phyloP scores from a whole-genome alignment of 2,888 invertebrate species.

The Leptinotarsa juncta region DNA sequence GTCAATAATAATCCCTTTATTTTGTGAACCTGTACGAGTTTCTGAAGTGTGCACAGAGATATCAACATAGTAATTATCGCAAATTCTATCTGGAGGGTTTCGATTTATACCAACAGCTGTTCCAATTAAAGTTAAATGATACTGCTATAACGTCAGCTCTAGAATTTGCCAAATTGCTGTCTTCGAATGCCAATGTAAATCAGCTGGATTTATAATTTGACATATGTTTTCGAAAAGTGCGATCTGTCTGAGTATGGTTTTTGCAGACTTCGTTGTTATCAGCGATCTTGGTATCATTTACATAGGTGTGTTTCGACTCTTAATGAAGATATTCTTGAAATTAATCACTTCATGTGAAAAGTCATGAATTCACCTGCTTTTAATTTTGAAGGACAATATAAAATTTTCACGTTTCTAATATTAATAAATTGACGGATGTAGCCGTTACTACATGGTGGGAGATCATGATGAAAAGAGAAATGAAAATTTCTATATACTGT shows the following conservation, averaged over 20 bases:
- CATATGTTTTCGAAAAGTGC: conserved; percentile 53
- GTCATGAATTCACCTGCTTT: no score
- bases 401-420: no score
- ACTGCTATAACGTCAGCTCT: conserved; percentile 46
- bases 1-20: no score
- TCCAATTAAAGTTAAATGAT: conserved; percentile 55
- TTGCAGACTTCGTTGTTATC: background rate
- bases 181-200: conserved; percentile 55
- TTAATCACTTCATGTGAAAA: background rate
- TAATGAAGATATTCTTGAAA: background rate
- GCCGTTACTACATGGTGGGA: no score
- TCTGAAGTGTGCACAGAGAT: background rate
- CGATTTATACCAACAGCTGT: conserved; percentile 45
- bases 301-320: background rate
- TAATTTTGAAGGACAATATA: no score
- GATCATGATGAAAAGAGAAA: no score
- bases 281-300: conserved; percentile 4
- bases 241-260: background rate
- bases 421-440: no score
- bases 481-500: no score
- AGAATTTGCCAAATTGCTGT: conserved; percentile 57
- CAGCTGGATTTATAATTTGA: conserved; percentile 53
- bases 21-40: background rate
- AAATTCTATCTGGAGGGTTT: background rate
- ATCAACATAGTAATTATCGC: conserved; percentile 5